Base-by-base conservation (phyloP, 2,888 invertebrate species). In the Drosophila paracracens region DNA sequence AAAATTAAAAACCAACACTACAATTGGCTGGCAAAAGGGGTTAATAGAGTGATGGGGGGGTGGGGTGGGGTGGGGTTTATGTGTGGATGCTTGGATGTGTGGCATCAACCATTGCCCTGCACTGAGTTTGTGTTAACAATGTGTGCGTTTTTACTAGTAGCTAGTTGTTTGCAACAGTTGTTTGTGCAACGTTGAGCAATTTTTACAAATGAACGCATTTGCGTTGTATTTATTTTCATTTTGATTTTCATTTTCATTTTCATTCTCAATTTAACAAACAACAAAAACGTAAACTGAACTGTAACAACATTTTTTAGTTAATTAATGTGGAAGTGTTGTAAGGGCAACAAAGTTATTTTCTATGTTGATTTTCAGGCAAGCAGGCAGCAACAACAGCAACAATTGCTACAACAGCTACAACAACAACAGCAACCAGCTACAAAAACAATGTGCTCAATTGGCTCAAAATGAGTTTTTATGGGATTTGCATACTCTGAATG, bases 391-490 rank as follows among this genome's bases (percentile, higher is more conserved):
- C 51, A 58, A 38, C 54, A 79, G 31, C 31, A n/a, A 21, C 21
- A 21, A 21, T 21, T 21, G 25, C 25, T 25, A 58, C 56, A 70
- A 40, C 58, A 33, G 1, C 13, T 31, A 25, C 21, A 59, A 43
- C 52, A 78, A 50, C 57, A 70, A 76, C 27, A 27, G 2, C 18
- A 35, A 29, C n/a, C 43, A 67, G 18, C 31, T 74, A 65, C 70
- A 81, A 74, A 43, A 84, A 79, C 86, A 82, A 78, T 76, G 82
- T 77, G 76, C 79, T 81, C 89, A 89, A 87, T 84, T 87, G 89
- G 85, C 85, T 79, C 74, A 76, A 86, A 86, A 89, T 87, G 81
- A 87, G 88, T 89, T 87, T 87, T 87, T 89, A 89, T 87, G 88
- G 78, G 80, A 89, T 89, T 87, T 87, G 88, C 89, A 85, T 87